These are phyloP conservation scores for Percina caprodes DNA, from an alignment of 2,113 vertebrate species.

Conservation along the genomic window DNA sequence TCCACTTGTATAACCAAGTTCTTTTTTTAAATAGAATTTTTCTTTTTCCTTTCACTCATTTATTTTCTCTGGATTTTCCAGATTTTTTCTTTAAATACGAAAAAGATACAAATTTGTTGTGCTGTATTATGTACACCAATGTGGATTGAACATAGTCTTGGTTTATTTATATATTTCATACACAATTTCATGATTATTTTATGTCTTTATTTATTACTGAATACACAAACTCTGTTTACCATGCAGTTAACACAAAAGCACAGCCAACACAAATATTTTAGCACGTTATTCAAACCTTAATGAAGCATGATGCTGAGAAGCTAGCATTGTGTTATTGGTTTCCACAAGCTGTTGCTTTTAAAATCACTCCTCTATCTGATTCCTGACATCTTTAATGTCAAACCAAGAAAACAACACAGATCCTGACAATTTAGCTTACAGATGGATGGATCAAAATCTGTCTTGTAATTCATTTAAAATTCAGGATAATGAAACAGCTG, in stretches of 20 bases:
- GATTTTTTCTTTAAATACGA: too few species aligned
- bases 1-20: too few species aligned
- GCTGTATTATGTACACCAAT: too few species aligned
- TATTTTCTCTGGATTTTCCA: too few species aligned
- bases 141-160: neutral
- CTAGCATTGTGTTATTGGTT: neutral
- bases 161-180: neutral
- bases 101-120: too few species aligned
- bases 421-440: constrained; percentile 13
- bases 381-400: constrained; percentile 16
- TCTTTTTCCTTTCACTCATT: too few species aligned
- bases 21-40: too few species aligned
- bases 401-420: constrained; percentile 18
- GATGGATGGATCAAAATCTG: constrained; percentile 25
- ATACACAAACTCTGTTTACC: neutral
- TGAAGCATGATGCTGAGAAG: constrained; percentile 9
- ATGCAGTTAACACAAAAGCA: neutral
- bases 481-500: constrained; percentile 48
- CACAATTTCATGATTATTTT: neutral
- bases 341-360: constrained; percentile 18
- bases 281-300: neutral
- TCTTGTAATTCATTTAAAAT: constrained; percentile 40
- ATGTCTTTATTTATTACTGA: neutral
- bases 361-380: neutral
- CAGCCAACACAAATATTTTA: neutral